phyloP scores from a whole-genome alignment of 2,888 invertebrate species.

The Lasioglossum morio region DNA sequence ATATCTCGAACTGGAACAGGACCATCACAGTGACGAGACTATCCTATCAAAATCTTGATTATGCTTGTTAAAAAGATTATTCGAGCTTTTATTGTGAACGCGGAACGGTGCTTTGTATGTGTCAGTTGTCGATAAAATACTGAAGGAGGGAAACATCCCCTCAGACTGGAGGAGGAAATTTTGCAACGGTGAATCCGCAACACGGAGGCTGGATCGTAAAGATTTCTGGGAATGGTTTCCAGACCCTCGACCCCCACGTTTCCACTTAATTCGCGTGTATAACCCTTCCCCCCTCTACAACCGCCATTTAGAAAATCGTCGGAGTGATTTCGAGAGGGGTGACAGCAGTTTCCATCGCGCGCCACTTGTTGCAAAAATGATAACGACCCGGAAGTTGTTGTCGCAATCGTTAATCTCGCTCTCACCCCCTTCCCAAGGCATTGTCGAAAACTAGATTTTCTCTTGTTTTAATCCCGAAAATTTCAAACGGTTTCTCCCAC shows the following conservation, averaged over 20 bases:
- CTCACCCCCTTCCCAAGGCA: too few species aligned
- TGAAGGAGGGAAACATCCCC: not conserved
- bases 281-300: not conserved
- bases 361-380: slow-evolving; percentile 69
- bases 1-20: not conserved
- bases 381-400: slow-evolving; percentile 56
- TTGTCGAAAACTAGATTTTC: not conserved
- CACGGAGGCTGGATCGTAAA: not conserved
- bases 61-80: not conserved
- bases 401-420: slow-evolving; percentile 52
- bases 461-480: not conserved
- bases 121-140: not conserved
- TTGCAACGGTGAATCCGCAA: not conserved
- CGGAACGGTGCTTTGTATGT: not conserved
- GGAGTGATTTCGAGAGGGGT: not conserved
- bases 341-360: slow-evolving; percentile 8
- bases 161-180: not conserved
- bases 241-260: not conserved
- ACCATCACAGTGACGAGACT: not conserved
- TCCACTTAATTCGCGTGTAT: not conserved
- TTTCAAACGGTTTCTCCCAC: not conserved
- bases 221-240: slow-evolving; percentile 4
- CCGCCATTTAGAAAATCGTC: not conserved
- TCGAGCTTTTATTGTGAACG: not conserved
- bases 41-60: not conserved